phyloP scores from a whole-genome alignment of 1,140 invertebrate genomes.

The Chrysopa pallens region DNA sequence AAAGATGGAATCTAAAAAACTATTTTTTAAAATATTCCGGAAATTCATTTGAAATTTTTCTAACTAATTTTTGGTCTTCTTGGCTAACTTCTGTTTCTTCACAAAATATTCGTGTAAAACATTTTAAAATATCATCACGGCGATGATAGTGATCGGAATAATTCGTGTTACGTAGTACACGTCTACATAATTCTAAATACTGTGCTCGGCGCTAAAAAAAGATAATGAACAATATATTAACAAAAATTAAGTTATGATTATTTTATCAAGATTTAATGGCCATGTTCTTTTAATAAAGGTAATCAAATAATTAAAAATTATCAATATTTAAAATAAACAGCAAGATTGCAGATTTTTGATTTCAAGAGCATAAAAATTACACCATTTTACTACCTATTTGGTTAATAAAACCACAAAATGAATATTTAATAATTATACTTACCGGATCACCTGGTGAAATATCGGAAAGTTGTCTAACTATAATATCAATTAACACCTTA shows the following conservation, averaged over 20 bases:
- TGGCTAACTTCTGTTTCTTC: slow-evolving; percentile 55
- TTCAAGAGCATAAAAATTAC: too few relatives aligned
- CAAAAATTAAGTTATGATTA: not conserved
- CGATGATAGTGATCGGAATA: slow-evolving; percentile 58
- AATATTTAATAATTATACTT: slow-evolving; percentile 16
- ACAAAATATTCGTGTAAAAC: slow-evolving; percentile 66
- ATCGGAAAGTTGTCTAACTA: slow-evolving; percentile 72
- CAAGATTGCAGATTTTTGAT: too few relatives aligned
- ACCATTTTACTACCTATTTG: too few relatives aligned
- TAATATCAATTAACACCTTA: slow-evolving; percentile 81
- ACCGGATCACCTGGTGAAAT: slow-evolving; percentile 74
- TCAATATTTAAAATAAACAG: too few relatives aligned
- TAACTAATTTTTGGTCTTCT: slow-evolving; percentile 52
- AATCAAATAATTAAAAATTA: too few relatives aligned
- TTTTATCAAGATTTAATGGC: not conserved
- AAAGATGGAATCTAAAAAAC: not conserved
- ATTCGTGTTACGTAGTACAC: slow-evolving; percentile 56
- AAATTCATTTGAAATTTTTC: slow-evolving; percentile 67
- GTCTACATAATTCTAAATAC: slow-evolving; percentile 56
- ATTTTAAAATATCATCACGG: slow-evolving; percentile 55
- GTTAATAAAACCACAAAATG: too few relatives aligned
- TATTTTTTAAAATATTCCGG: slow-evolving; percentile 55
- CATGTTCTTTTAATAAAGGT: too few relatives aligned
- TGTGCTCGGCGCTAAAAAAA: slow-evolving; percentile 42
- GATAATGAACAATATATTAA: slow-evolving; percentile 2